Base-by-base conservation (phyloP, 2,888 invertebrate species). In the Sinentomon sp. region DNA sequence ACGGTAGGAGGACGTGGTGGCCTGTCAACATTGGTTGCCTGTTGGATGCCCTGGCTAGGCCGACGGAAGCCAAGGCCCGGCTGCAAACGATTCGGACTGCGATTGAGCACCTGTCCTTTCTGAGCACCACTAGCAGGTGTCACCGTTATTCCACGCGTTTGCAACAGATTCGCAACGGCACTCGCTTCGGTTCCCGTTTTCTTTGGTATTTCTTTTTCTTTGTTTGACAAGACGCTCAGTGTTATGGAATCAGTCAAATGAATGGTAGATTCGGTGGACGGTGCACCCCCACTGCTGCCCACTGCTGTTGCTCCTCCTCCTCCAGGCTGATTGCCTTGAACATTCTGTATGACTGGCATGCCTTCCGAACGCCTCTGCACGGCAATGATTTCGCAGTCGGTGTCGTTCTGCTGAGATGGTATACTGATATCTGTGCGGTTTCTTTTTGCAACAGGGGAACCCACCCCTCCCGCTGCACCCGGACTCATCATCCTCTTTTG, bases 141-240 rank as follows among this genome's bases (percentile, higher is more conserved):
- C 1, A 76, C 66, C 21, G 73, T 74, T 34, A 76, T 75, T 3
- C 75, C 75, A 38, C 75, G 57, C 5, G 69, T 68, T 3, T 73
- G 74, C 36, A 76, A 51, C 36, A 75, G 68, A 47, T 68, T 70
- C 1, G 75, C 74, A 45, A 76, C 73, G 1, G 69, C 68, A 45
- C 65, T 69, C 1, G 72, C 69, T 48, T 73, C 70, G 23, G 65
- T 64, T 44, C 66, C n/a, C n/a, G n/a, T n/a, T n/a, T n/a, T n/a
- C n/a, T n/a, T n/a, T n/a, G n/a, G n/a, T n/a, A 16, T 10, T 14
- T 32, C 22, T 13, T 31, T 16, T 23, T 33, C 32, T n/a, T 12
- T 17, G 7, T 30, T n/a, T 10, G 28, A 32, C 26, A 62, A 53
- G 10, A 61, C 57, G 21, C 69, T 69, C 41, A 73, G 56, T 3